Base-by-base conservation (phyloP, 1,140 invertebrate species). In the Teleopsis dalmanni region DNA sequence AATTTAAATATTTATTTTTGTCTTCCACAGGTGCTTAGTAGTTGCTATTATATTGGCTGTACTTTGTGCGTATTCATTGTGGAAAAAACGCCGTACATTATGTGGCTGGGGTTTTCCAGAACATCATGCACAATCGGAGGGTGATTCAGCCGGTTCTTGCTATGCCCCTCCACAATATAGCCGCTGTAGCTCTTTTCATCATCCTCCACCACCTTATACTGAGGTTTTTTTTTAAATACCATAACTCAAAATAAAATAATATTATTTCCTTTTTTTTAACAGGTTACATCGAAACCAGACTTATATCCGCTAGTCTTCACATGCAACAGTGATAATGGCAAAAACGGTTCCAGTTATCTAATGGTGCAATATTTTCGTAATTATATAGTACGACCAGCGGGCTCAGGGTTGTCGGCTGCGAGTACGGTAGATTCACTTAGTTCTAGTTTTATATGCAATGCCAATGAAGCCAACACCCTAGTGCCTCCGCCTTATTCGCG, bases 211-310 rank as follows among this genome's bases (percentile, higher is more conserved):
- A 9, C 86, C 87, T 1, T 91, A 91, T 70, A 83, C 83, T 48
- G 88, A 90, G 79, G 87, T 88, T 70, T 18, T 18, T 19, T 29
- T 43, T 40, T 11, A 3, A 40, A 22, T 29, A 18, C 14, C n/a
- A 11, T 27, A 29, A 29, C 7, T 8, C 7, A 7, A 29, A 22
- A 4, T 16, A 11, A 16, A 34, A 42, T 25, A 14, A 26, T 42
- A 31, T 23, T 40, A 23, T 27, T 50, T 11, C 0, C 19, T 33
- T 16, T 5, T 50, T 49, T 25, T 50, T 23, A 49, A 19, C 55
- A 88, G 86, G 87, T 91, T 22, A 85, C 87, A 33, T 83, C 86
- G 10, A 89, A 91, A 58, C 88, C 87, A 21, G 85, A 88, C 58
- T 72, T 89, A 5, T 90, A 90, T 66, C 87, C 87, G 0, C 70